Percentiles rank a stretch among this genome's conserved stretches.
Evolutionary conservation across 2,113 vertebrate genomes (phyloP).

Genomic region (Poeciliopsis turrubarensis): DNA sequence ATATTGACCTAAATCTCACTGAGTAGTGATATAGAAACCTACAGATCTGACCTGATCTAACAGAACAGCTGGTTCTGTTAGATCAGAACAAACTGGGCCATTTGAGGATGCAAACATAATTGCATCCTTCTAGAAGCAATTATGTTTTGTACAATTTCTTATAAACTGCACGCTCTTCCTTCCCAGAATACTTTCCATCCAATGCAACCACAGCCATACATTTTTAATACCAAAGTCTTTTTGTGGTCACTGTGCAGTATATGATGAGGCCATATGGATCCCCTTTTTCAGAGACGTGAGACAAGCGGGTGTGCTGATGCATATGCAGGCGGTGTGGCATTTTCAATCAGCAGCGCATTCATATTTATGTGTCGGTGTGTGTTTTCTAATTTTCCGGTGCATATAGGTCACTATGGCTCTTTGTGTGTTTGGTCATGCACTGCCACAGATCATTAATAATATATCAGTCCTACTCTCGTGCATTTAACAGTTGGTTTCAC

Average conservation of each 20-base stretch:
- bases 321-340: neutral
- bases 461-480: slow-evolving; percentile 58
- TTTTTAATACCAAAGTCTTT: slow-evolving; percentile 8
- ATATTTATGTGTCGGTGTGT: slow-evolving; percentile 8
- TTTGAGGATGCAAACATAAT: neutral
- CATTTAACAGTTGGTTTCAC: slow-evolving; percentile 74
- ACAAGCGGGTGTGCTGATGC: slow-evolving; percentile 3
- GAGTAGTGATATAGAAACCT: neutral
- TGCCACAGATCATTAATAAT: slow-evolving; percentile 66
- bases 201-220: neutral
- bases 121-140: neutral
- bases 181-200: neutral
- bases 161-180: neutral
- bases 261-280: neutral
- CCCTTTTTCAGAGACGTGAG: neutral
- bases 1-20: neutral
- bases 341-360: slow-evolving; percentile 21
- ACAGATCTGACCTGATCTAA: neutral
- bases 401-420: slow-evolving; percentile 5
- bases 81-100: too few species aligned
- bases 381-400: neutral
- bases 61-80: neutral
- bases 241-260: neutral
- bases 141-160: neutral
- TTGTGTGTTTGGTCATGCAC: slow-evolving; percentile 46